A percentile compares a stretch with the other conserved stretches of the same genome.
These are phyloP conservation scores for Anthoptus insignis DNA, from an alignment of 2,888 invertebrate genomes.

Conservation along the genomic window DNA sequence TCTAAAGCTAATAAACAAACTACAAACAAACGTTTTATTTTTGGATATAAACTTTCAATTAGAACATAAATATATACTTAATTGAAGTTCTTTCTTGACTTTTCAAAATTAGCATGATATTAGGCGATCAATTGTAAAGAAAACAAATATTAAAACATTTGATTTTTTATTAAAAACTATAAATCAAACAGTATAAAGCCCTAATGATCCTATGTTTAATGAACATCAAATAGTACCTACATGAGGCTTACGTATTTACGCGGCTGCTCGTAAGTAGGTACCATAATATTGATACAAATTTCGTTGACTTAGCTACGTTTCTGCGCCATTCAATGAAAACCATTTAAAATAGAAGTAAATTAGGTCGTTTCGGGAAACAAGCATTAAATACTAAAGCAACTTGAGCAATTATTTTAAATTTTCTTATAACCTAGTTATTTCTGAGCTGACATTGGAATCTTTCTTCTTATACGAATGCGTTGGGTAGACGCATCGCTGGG, in stretches of 20 bases:
- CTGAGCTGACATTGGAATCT: constrained; percentile 88
- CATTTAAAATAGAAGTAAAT: constrained; percentile 3
- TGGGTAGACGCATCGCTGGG: constrained; percentile 82
- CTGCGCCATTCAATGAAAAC: not conserved
- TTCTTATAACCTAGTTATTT: constrained; percentile 89
- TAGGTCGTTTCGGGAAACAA: constrained; percentile 21
- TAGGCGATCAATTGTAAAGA: no score
- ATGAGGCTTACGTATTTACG: not conserved
- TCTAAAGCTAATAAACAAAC: no score
- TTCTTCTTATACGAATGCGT: constrained; percentile 83
- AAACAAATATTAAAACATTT: constrained; percentile 35
- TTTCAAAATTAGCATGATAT: no score
- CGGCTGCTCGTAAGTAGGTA: not conserved
- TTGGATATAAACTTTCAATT: constrained; percentile 3
- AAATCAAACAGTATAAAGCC: constrained; percentile 62
- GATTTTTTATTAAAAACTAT: constrained; percentile 63
- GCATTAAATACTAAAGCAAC: constrained; percentile 27
- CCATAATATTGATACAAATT: no score
- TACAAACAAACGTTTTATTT: not conserved
- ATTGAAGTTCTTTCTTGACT: no score
- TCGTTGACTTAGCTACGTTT: not conserved
- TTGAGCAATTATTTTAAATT: constrained; percentile 49
- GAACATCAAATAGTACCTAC: not conserved
- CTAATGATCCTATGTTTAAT: constrained; percentile 38
- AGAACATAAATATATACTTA: no score